These are phyloP conservation scores for Hartigia nigra DNA, from an alignment of 2,888 invertebrate species.

Conservation along the genomic window DNA sequence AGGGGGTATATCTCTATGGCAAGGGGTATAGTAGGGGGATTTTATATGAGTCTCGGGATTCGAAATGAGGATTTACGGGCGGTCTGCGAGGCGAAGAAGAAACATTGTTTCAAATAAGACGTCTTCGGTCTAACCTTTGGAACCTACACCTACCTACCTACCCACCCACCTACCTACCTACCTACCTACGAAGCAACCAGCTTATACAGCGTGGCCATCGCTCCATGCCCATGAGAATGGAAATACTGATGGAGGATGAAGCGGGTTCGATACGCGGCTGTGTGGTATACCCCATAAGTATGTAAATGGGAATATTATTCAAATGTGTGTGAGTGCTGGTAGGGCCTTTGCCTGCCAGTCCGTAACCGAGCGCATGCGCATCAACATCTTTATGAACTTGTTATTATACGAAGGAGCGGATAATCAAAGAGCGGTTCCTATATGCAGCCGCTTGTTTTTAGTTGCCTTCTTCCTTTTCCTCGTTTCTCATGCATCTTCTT, in stretches of 20 bases:
- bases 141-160: conserved; percentile 35
- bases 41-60: conserved; percentile 63
- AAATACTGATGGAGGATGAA: conserved; percentile 12
- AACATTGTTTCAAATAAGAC: conserved; percentile 65
- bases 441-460: conserved; percentile 29
- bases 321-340: conserved; percentile 38
- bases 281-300: conserved; percentile 36
- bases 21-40: conserved; percentile 38
- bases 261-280: conserved; percentile 20
- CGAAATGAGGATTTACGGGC: conserved; percentile 64
- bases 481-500: conserved; percentile 1
- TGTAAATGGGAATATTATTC: conserved; percentile 55
- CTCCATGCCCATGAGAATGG: conserved; percentile 4
- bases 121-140: conserved; percentile 46
- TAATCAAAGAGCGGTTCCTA: conserved; percentile 62
- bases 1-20: conserved; percentile 37
- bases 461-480: conserved; percentile 7
- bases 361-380: conserved; percentile 40
- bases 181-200: neutral
- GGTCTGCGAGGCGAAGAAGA: conserved; percentile 44
- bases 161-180: conserved; percentile 11
- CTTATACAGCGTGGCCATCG: neutral
- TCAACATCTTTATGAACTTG: conserved; percentile 62
- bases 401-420: conserved; percentile 59
- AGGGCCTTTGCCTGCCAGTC: conserved; percentile 21